These are phyloP conservation scores for Drosophila erecta DNA, from an alignment of 1,140 invertebrate species.

Conservation along the genomic window DNA sequence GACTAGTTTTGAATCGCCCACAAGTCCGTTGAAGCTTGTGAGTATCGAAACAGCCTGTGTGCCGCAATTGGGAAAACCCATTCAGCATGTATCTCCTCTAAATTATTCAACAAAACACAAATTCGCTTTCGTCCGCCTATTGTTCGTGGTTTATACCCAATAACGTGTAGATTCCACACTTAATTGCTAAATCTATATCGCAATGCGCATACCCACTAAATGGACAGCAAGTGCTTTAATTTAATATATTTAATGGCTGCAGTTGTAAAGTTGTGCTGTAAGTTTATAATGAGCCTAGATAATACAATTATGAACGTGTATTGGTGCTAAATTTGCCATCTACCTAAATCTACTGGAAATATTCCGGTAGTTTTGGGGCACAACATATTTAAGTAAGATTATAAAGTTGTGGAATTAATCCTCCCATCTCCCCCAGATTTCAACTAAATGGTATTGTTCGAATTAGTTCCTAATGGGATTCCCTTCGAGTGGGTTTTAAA, in stretches of 20 bases:
- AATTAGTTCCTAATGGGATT: slow-evolving; percentile 16
- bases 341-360: background rate
- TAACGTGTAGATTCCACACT: background rate
- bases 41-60: slow-evolving; percentile 4
- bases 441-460: background rate
- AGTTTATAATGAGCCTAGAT: background rate
- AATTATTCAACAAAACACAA: slow-evolving; percentile 22
- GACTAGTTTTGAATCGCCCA: slow-evolving; percentile 25
- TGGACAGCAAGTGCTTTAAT: too few relatives aligned
- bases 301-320: background rate
- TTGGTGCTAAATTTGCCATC: slow-evolving; percentile 2
- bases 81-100: slow-evolving; percentile 12
- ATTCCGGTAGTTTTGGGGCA: too few relatives aligned
- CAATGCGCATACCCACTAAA: too few relatives aligned
- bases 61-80: slow-evolving; percentile 17
- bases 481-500: background rate
- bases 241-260: too few relatives aligned
- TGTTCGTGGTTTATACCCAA: background rate
- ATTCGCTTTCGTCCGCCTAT: background rate
- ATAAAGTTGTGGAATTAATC: background rate
- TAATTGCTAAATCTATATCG: background rate
- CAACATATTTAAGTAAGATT: background rate
- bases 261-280: too few relatives aligned
- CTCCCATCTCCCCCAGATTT: background rate
- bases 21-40: slow-evolving; percentile 22